Evolutionary conservation across 2,888 invertebrate genomes (phyloP), one percentile per base, ranked within the genome.

Genomic region (Dasypogon diadema): DNA sequence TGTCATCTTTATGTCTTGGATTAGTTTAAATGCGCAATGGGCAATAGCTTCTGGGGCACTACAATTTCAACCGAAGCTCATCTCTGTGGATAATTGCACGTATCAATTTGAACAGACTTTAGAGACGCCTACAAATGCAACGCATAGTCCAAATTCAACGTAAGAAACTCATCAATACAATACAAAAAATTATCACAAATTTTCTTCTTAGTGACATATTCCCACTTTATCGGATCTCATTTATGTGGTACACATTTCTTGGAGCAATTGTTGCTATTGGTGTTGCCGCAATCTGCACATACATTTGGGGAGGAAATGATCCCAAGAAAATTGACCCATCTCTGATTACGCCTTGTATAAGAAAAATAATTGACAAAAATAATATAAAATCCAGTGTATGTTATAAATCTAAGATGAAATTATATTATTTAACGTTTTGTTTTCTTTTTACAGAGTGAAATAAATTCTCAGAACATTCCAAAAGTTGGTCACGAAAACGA

Each of bases 241-340:
- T 94, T 83, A 89, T 94, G 87, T 94, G 93, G 93, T 93, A 93
- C 81, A 92, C 93, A 0, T 83, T 91, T 2, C 82, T 90, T 16
- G 91, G 91, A 10, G 86, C 88, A 3, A 75, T 87, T 1, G 87
- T 90, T 3, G 89, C 91, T 16, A 88, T 90, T 76, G 81, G 85
- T n/a, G 86, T 91, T 8, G 82, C 86, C 8, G 34, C 81, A 1
- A 22, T 85, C 1, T 83, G 81, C 22, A 81, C 83, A 6, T 77
- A 80, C 8, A 76, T 84, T 21, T 84, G 83, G 77, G 86, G 85
- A 55, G 89, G 88, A 6, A 87, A 88, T 77, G 87, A 90, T 81
- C 87, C 89, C 0, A 84, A 87, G 60, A 88, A 89, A 79, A 83
- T 91, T 22, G 89, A 91, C 82, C 87, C 88, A 0, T 86, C 85